Conservation (phyloP, 2,797 vertebrate species). For the Anomalospiza imberbis region DNA sequence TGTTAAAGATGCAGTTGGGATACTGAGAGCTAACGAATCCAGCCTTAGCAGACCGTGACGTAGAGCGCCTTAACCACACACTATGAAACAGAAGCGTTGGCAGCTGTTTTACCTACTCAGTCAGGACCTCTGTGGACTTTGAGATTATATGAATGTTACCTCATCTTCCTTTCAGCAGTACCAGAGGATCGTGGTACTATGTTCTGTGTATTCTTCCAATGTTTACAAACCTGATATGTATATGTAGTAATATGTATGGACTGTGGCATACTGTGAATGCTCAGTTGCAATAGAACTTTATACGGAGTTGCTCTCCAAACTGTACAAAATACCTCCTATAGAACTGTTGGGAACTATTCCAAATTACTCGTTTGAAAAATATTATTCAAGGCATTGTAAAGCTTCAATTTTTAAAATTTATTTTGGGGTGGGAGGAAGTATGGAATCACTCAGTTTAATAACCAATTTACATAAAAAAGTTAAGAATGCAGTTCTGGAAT, state of each 20-base stretch:
- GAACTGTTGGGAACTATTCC: slow-evolving; percentile 54
- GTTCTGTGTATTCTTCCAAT: slow-evolving; percentile 76
- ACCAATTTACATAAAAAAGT: not conserved
- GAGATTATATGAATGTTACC: slow-evolving; percentile 76
- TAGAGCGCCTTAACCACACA: slow-evolving; percentile 34
- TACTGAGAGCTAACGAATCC: slow-evolving; percentile 76
- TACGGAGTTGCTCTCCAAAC: slow-evolving; percentile 56
- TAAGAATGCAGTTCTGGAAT: slow-evolving; percentile 59
- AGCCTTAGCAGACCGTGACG: slow-evolving; percentile 69
- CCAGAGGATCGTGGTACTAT: slow-evolving; percentile 69
- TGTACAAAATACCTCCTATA: slow-evolving; percentile 69
- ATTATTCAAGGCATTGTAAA: slow-evolving; percentile 37
- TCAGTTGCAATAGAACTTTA: slow-evolving; percentile 67
- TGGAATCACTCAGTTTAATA: not conserved
- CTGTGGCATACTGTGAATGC: slow-evolving; percentile 67
- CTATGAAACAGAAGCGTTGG: slow-evolving; percentile 61
- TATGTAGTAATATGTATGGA: slow-evolving; percentile 73
- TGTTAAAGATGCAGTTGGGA: slow-evolving; percentile 79
- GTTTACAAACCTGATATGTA: slow-evolving; percentile 79
- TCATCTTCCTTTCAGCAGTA: slow-evolving; percentile 74
- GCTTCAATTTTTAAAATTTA: slow-evolving; percentile 21
- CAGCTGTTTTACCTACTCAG: slow-evolving; percentile 73
- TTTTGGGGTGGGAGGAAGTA: slow-evolving; percentile 38
- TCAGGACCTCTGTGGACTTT: slow-evolving; percentile 75
- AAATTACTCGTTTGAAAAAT: slow-evolving; percentile 9